Conservation (phyloP, 2,113 vertebrate species). For the Elephas maximus region DNA sequence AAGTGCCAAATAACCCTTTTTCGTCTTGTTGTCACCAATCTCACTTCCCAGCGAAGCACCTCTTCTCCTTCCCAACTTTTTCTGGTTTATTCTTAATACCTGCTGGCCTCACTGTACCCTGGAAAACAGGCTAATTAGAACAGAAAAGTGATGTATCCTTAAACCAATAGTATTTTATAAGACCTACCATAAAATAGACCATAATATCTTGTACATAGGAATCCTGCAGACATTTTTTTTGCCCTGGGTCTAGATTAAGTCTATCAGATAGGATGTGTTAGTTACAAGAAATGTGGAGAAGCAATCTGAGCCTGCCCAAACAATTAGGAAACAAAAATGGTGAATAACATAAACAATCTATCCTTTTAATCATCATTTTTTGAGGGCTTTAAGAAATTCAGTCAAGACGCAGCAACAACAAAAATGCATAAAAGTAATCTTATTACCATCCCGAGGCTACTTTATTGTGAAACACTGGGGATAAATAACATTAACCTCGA, state of each 20-base stretch:
- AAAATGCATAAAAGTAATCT: constrained; percentile 46
- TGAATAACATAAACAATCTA: constrained; percentile 18
- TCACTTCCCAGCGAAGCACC: not conserved
- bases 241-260: constrained; percentile 57
- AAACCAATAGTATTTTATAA: constrained; percentile 41
- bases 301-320: not conserved
- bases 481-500: not conserved
- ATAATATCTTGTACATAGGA: not conserved
- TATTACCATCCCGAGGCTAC: not conserved
- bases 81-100: constrained; percentile 29
- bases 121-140: not conserved
- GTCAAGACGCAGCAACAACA: constrained; percentile 41
- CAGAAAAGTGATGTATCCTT: not conserved
- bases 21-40: constrained; percentile 11
- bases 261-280: constrained; percentile 42
- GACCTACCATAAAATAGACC: not conserved
- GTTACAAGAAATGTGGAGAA: constrained; percentile 36
- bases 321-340: constrained; percentile 51
- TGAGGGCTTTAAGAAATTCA: constrained; percentile 39
- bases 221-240: constrained; percentile 37
- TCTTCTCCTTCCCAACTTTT: constrained; percentile 41
- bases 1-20: not conserved
- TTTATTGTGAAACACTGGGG: constrained; percentile 10
- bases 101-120: not conserved
- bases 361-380: constrained; percentile 1